A percentile compares a stretch with the other conserved stretches of the same genome.
phyloP scores from a whole-genome alignment of 2,797 vertebrate genomes.

The Lepilemur ruficaudatus region DNA sequence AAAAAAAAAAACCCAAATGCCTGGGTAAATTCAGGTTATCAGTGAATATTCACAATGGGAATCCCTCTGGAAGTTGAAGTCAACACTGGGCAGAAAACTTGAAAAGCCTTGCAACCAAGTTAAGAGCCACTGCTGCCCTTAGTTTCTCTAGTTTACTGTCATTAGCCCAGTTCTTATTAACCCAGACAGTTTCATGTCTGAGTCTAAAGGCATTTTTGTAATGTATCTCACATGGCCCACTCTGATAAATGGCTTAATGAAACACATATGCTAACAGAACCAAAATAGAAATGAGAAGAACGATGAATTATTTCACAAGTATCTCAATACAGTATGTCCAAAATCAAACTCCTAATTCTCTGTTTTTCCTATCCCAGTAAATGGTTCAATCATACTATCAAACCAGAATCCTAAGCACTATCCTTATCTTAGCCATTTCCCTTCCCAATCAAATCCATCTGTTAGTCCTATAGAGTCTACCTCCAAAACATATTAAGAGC shows the following conservation, averaged over 20 bases:
- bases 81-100: conserved; percentile 45
- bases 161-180: conserved; percentile 29
- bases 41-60: conserved; percentile 45
- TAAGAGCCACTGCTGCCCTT: neutral
- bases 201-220: conserved; percentile 28
- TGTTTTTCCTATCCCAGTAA: neutral
- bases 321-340: neutral
- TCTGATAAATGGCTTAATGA: conserved; percentile 32
- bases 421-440: neutral
- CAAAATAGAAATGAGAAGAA: neutral
- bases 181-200: neutral
- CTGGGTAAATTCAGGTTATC: conserved; percentile 64
- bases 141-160: neutral
- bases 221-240: neutral
- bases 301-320: neutral
- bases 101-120: conserved; percentile 38
- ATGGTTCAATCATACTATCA: neutral
- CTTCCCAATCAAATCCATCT: neutral
- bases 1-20: no score
- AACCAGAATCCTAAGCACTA: neutral
- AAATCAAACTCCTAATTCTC: conserved; percentile 2
- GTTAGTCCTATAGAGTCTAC: neutral
- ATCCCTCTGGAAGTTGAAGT: conserved; percentile 55
- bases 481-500: neutral
- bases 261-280: neutral